Evolutionary conservation across 1,140 invertebrate genomes (phyloP), one percentile per base, ranked within the genome.

Genomic region (Micrasema longulum): DNA sequence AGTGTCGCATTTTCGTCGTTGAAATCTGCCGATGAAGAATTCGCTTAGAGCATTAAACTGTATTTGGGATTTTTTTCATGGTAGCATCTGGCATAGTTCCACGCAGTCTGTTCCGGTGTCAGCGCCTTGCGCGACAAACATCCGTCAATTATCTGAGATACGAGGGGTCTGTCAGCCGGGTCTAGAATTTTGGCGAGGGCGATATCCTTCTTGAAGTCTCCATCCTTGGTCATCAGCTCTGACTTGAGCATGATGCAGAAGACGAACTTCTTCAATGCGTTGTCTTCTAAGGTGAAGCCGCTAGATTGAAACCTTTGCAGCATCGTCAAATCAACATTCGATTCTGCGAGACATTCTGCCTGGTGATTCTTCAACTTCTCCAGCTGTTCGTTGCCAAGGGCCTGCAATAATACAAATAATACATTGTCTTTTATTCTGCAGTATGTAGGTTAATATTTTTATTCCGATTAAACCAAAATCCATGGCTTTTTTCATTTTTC

Each of bases 51-150:
- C 66, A 84, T 80, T 65, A 84, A 80, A 63, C 82, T 78, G 65
- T 85, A 83, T 68, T 84, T 84, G n/a, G 82, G 80, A 76, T 84
- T 83, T 72, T 84, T 84, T 73, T 86, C 83, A 77, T 85, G 85
- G 78, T 86, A 87, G 77, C 86, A 86, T 57, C 85, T 86, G 76
- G 84, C 81, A 73, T 85, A 85, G 75, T 85, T 85, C 83, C 84
- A 84, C n/a, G 83, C 83, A 4, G 81, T 83, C 71, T 85, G 82
- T 26, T 84, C 81, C 0, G 82, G 81, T 7, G 83, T 83, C 73
- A 80, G 83, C 63, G 85, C 86, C 60, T 85, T 84, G 78, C 81
- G 82, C 22, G 80, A 79, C 14, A 84, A 69, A 73, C 84, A 85
- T 41, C 79, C 66, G 75, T 85, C 83, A 57, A 85, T 85, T 69